These are phyloP conservation scores for Uromys caudimaculatus DNA, from an alignment of 2,797 vertebrate species.

Conservation along the genomic window DNA sequence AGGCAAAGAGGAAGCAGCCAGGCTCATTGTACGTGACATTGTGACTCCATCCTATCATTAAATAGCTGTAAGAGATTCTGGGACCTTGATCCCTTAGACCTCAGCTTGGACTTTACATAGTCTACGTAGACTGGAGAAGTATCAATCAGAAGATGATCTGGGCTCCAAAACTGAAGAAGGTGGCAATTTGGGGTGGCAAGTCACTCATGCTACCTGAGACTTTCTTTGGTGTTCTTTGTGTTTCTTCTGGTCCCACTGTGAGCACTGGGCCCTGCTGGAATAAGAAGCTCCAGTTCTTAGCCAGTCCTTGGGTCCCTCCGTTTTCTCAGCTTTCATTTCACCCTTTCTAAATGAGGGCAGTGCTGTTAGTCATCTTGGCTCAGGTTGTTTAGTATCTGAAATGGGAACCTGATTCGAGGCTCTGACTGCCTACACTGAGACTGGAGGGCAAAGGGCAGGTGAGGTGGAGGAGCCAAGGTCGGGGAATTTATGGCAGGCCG, in stretches of 20 bases:
- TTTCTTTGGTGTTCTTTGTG: neutral
- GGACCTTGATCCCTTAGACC: constrained; percentile 4
- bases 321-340: constrained; percentile 18
- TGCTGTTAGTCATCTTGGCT: neutral
- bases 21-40: neutral
- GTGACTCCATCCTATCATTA: neutral
- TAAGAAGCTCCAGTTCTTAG: neutral
- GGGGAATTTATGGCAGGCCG: constrained; percentile 84
- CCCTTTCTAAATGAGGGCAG: neutral
- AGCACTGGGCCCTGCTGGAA: neutral
- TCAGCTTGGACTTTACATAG: neutral
- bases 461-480: constrained; percentile 80
- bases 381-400: constrained; percentile 37
- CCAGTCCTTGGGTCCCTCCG: neutral
- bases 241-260: neutral
- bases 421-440: constrained; percentile 31
- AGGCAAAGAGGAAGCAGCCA: constrained; percentile 4
- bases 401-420: constrained; percentile 21
- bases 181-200: neutral
- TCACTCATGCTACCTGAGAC: neutral
- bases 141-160: constrained; percentile 42
- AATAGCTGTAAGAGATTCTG: neutral
- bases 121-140: neutral
- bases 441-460: constrained; percentile 82
- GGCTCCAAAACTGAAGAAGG: neutral